phyloP scores from a whole-genome alignment of 2,113 vertebrate species.

The Tringa solitaria region DNA sequence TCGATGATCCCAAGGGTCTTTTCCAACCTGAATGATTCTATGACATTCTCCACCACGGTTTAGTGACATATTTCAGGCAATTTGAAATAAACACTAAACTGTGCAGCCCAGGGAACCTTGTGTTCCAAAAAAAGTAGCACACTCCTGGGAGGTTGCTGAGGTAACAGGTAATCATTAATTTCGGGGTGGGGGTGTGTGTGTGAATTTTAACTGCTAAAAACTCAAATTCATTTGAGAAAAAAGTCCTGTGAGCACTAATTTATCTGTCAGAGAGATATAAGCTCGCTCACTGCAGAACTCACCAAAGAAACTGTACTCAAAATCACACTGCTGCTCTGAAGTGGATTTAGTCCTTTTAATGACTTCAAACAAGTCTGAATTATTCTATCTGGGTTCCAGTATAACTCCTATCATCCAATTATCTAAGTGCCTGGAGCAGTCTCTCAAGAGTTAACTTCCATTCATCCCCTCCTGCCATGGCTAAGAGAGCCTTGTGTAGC shows the following conservation, averaged over 20 bases:
- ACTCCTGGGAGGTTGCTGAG: not conserved
- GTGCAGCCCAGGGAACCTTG: accelerated
- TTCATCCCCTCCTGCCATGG: not conserved
- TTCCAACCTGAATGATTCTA: too few species aligned
- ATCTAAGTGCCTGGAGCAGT: not conserved
- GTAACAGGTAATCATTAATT: not conserved
- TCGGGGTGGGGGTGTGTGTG: not conserved
- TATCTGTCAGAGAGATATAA: not conserved
- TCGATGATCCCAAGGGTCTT: too few species aligned
- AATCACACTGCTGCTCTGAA: not conserved
- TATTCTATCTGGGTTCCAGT: not conserved
- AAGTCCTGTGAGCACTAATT: not conserved
- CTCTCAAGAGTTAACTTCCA: not conserved
- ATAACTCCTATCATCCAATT: not conserved
- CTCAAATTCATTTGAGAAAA: not conserved
- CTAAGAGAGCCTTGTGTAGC: not conserved
- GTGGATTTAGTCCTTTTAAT: not conserved
- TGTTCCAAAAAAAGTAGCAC: not conserved
- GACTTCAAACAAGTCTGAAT: not conserved
- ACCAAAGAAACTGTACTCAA: not conserved
- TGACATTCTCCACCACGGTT: not conserved
- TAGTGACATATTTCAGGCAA: not conserved
- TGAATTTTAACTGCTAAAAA: not conserved
- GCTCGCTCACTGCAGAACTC: not conserved
- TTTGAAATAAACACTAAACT: not conserved